Conservation (phyloP, 2,797 vertebrate species). For the Acropternis orthonyx region DNA sequence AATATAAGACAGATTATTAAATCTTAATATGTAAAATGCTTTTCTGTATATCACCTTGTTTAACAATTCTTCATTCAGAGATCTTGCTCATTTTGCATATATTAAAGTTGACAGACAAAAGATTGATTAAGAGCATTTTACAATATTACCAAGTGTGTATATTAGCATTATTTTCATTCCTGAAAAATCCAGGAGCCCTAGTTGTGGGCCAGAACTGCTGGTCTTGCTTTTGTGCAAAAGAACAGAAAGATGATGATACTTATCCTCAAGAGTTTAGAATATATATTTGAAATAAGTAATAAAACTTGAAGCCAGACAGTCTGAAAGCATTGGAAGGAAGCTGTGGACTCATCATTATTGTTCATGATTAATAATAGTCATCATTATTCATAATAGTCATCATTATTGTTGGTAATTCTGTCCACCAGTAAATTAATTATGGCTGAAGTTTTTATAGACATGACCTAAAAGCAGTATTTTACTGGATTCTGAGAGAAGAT, state of each 20-base stretch:
- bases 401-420: neutral
- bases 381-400: neutral
- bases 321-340: neutral
- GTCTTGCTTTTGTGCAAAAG: neutral
- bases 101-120: neutral
- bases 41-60: neutral
- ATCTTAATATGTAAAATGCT: neutral
- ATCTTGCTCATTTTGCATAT: neutral
- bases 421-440: neutral
- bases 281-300: neutral
- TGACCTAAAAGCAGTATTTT: neutral
- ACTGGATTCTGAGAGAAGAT: neutral
- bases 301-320: neutral
- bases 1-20: neutral
- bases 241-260: neutral
- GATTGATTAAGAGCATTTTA: neutral
- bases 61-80: neutral
- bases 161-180: neutral
- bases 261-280: neutral
- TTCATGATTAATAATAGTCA: neutral
- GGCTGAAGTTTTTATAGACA: neutral
- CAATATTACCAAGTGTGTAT: neutral
- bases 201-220: neutral
- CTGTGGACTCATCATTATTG: neutral
- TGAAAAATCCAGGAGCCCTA: neutral